phyloP scores from a whole-genome alignment of 1,140 invertebrate species.

The Grapholita molesta region DNA sequence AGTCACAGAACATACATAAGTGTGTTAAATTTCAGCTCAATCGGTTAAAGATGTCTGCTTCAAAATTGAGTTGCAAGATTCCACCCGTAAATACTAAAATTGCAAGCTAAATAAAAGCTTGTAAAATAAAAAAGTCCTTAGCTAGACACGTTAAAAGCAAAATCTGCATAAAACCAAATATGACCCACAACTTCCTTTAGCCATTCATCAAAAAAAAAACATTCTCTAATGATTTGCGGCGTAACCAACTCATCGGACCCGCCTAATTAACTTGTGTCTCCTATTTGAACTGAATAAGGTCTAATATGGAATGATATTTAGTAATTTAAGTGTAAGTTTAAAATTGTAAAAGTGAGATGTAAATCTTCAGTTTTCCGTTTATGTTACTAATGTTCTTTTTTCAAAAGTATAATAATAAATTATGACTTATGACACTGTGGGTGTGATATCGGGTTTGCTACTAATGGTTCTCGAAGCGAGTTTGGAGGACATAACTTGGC shows the following conservation, averaged over 20 bases:
- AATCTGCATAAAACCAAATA: background rate
- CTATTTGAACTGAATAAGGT: background rate
- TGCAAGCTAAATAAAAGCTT: too few species aligned
- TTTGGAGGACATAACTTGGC: too few species aligned
- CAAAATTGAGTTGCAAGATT: too few species aligned
- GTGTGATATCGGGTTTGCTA: background rate
- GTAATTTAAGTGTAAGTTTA: background rate
- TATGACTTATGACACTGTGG: background rate
- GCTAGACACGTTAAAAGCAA: background rate
- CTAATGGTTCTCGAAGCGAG: background rate
- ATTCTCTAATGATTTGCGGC: background rate
- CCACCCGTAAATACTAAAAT: too few species aligned
- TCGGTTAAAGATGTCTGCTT: too few species aligned
- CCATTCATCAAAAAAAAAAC: background rate
- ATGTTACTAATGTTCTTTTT: conserved; percentile 1
- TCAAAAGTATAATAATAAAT: background rate
- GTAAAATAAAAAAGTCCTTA: background rate
- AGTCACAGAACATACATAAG: too few species aligned
- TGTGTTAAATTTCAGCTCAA: too few species aligned
- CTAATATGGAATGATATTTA: background rate
- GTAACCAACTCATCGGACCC: background rate
- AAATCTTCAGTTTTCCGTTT: background rate
- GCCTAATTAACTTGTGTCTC: background rate
- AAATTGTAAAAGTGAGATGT: background rate
- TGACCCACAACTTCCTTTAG: background rate